Base-by-base conservation (phyloP, 2,797 vertebrate genomes). In the Lophotriccus pileatus region DNA sequence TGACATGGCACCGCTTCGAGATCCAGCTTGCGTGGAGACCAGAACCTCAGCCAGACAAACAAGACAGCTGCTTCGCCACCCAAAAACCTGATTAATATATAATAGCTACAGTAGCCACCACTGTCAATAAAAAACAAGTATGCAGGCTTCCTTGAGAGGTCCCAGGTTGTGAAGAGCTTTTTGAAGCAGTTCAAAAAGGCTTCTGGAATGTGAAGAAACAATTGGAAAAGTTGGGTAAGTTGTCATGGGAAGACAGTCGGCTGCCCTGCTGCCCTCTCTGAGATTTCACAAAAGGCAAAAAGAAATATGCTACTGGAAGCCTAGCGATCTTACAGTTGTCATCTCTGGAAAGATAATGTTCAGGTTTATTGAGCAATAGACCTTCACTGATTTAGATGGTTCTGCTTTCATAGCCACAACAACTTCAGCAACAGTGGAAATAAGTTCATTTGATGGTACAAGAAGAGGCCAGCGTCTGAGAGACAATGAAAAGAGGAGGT, bases 241-340 rank as follows among this genome's bases (percentile, higher is more conserved):
- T 56, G 62, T 68, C 36, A 12, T 4, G 58, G 34, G 28, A 37
- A 80, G 39, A 4, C 43, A 36, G 4, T 6, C 19, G 44, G 72
- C 41, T n/a, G 11, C 11, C 41, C 15, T 56, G 34, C 27, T 50
- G 59, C 30, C 32, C 32, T 20, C n/a, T 15, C 60, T 10, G 39
- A 43, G 16, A 28, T 77, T 30, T 47, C 59, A 74, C 56, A 23
- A 21, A n/a, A 2, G 2, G 6, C 20, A 32, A 17, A 66, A 74
- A 44, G 7, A 76, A 86, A 25, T 10, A 27, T 0, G 0, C 8
- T 30, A 2, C 25, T 34, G 52, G 20, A 19, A 68, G 60, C 3
- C 4, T 2, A 34, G 30, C n/a, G 39, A 3, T 27, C 44, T 60
- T 70, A 10, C 4, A 80, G 22, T 11, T 22, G 30, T 50, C 43